A percentile compares a stretch with the other conserved stretches of the same genome.
These are phyloP conservation scores for Pterobdella sp. DNA, from an alignment of 2,888 invertebrate genomes.

Conservation along the genomic window DNA sequence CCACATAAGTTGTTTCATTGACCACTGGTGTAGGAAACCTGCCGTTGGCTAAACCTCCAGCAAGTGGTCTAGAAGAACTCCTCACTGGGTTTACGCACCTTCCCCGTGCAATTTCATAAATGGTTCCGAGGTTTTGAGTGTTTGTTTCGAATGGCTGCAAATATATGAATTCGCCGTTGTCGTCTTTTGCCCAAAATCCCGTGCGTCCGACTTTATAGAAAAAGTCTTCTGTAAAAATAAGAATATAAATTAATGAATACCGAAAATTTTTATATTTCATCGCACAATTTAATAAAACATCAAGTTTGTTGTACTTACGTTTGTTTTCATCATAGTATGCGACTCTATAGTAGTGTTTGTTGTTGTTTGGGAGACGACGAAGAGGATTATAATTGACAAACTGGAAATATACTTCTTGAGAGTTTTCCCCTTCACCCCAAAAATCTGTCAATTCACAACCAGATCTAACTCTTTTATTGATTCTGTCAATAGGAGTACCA, in stretches of 20 bases:
- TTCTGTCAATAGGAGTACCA: neutral
- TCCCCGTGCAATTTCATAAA: slow-evolving; percentile 10
- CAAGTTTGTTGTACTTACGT: too few species aligned
- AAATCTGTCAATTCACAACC: slow-evolving; percentile 6
- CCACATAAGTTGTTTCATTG: neutral
- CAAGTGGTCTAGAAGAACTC: neutral
- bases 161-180: slow-evolving; percentile 1
- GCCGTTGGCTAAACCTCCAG: neutral
- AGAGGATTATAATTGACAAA: neutral
- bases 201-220: neutral
- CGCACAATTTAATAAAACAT: too few species aligned
- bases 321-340: neutral
- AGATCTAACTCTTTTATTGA: neutral
- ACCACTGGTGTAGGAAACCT: neutral
- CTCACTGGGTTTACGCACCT: neutral
- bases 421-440: slow-evolving; percentile 8
- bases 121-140: neutral
- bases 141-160: slow-evolving; percentile 6
- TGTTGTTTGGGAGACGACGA: neutral
- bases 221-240: neutral
- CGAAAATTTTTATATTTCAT: too few species aligned
- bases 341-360: neutral
- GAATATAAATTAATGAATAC: too few species aligned
- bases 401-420: slow-evolving; percentile 6
- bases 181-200: slow-evolving; percentile 22